Conservation (phyloP, 2,113 vertebrate species). For the Atractosteus spatula region DNA sequence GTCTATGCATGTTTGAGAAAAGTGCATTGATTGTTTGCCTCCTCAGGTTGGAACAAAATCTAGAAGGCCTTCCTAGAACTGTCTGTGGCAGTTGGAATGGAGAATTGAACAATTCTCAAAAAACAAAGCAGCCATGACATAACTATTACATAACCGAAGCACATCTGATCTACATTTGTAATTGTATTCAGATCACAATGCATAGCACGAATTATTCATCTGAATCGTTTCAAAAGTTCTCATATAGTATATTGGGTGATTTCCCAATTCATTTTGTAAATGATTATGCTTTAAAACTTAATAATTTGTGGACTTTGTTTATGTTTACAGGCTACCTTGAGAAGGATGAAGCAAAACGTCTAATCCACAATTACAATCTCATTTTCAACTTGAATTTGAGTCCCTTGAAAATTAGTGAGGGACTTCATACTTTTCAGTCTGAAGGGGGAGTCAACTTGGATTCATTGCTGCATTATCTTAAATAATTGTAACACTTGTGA, state of each 20-base stretch:
- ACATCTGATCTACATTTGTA: too few relatives aligned
- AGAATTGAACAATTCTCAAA: too few relatives aligned
- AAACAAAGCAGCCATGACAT: too few relatives aligned
- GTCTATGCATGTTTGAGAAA: too few relatives aligned
- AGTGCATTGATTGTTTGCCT: too few relatives aligned
- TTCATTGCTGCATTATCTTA: constrained; percentile 53
- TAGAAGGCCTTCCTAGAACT: too few relatives aligned
- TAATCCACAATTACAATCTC: constrained; percentile 61
- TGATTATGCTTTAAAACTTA: not conserved
- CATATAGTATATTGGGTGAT: not conserved
- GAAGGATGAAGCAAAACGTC: constrained; percentile 46
- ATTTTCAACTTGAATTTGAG: constrained; percentile 55
- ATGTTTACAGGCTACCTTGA: constrained; percentile 43
- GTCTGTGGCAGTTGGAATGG: too few relatives aligned
- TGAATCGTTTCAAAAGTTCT: not conserved
- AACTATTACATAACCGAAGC: too few relatives aligned
- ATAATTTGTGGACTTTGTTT: not conserved
- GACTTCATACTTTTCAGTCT: constrained; percentile 34
- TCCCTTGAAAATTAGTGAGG: constrained; percentile 55
- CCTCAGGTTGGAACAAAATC: too few relatives aligned
- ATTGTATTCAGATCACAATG: not conserved
- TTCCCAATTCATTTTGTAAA: not conserved
- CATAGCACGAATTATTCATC: not conserved
- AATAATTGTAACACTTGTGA: constrained; percentile 45
- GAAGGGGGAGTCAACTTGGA: constrained; percentile 44